These are phyloP conservation scores for Menidia menidia DNA, from an alignment of 2,797 vertebrate species.

Conservation along the genomic window DNA sequence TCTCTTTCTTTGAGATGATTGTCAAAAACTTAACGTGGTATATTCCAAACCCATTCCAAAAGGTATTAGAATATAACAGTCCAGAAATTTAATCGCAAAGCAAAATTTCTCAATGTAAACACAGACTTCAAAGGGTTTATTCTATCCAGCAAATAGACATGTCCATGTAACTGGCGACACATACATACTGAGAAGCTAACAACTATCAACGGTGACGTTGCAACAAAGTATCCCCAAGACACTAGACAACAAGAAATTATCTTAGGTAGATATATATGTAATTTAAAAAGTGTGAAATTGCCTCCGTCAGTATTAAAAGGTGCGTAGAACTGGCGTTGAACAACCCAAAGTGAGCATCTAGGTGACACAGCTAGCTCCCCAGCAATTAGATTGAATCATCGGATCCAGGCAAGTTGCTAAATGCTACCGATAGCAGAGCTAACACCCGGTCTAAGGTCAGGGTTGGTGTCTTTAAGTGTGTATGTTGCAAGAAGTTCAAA, in stretches of 20 bases:
- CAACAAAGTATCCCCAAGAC: slow-evolving; percentile 65
- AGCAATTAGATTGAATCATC: slow-evolving; percentile 71
- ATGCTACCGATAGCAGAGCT: slow-evolving; percentile 60
- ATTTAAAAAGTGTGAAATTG: not conserved
- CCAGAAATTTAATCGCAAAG: slow-evolving; percentile 47
- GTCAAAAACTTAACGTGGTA: not conserved
- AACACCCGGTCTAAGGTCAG: slow-evolving; percentile 82
- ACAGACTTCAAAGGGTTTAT: slow-evolving; percentile 73
- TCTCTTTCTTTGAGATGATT: not conserved
- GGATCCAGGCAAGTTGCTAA: slow-evolving; percentile 67
- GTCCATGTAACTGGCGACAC: slow-evolving; percentile 48
- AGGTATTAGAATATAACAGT: slow-evolving; percentile 12
- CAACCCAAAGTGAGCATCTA: slow-evolving; percentile 59
- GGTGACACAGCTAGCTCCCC: slow-evolving; percentile 65
- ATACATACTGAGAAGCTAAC: slow-evolving; percentile 57
- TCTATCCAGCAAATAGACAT: slow-evolving; percentile 67
- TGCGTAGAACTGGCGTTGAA: not conserved
- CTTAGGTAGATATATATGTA: not conserved
- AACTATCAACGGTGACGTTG: slow-evolving; percentile 66
- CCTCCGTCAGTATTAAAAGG: not conserved
- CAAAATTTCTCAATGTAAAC: slow-evolving; percentile 78
- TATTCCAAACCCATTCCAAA: not conserved
- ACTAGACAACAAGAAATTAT: slow-evolving; percentile 36
- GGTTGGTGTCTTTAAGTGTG: slow-evolving; percentile 59
- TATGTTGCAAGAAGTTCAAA: slow-evolving; percentile 52